Evolutionary conservation across 2,797 vertebrate genomes (phyloP).

Genomic region (Mycteria americana): DNA sequence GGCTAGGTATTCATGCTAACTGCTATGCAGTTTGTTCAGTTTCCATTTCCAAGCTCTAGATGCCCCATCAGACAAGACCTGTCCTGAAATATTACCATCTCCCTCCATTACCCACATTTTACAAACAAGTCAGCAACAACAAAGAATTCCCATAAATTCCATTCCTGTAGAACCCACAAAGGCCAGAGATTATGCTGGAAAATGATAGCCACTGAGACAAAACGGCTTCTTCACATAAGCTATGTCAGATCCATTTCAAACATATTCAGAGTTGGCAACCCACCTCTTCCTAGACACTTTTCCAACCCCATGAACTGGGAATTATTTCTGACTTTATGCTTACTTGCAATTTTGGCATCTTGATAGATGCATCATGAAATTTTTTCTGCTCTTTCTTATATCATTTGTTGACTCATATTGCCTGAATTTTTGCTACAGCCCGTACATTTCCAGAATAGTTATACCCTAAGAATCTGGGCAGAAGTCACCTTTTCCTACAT

Average conservation of each 20-base stretch:
- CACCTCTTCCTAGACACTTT: background rate
- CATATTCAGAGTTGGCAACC: background rate
- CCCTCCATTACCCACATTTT: background rate
- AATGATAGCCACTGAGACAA: background rate
- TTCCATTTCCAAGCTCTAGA: background rate
- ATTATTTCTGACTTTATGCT: background rate
- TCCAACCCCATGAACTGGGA: background rate
- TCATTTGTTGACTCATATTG: background rate
- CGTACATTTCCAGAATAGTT: background rate
- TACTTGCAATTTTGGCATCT: background rate
- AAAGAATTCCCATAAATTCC: background rate
- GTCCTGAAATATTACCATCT: background rate
- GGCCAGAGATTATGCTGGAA: background rate
- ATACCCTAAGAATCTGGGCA: background rate
- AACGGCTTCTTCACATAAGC: background rate
- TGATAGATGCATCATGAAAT: background rate
- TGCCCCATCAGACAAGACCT: background rate
- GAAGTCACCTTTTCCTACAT: background rate
- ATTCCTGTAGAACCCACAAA: background rate
- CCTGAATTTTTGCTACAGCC: background rate
- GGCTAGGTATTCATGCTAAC: background rate
- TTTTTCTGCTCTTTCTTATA: background rate
- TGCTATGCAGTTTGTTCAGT: accelerated
- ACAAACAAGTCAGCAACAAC: background rate
- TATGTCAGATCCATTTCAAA: background rate